Conservation (phyloP, 2,888 invertebrate species). For the Phengaris arion region DNA sequence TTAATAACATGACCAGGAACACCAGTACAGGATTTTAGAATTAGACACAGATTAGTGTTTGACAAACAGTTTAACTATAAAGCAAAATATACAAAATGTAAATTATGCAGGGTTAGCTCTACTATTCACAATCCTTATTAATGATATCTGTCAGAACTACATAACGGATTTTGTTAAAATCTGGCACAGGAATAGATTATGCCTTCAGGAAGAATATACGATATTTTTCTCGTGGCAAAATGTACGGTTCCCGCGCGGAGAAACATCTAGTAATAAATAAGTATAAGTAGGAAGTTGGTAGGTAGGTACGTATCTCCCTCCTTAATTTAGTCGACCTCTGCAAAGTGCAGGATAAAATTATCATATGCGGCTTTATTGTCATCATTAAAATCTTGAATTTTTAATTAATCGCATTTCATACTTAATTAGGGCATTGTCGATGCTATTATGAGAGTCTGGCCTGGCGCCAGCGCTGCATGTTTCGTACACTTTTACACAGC, state of each 20-base stretch:
- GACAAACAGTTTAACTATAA: neutral
- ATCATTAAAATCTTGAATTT: neutral
- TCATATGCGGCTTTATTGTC: neutral
- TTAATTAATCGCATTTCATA: slow-evolving; percentile 12
- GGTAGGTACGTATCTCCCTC: no score
- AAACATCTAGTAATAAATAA: no score
- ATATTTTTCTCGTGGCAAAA: no score
- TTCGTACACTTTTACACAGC: slow-evolving; percentile 52
- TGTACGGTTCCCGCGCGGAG: no score
- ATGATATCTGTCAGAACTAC: no score
- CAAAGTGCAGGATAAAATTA: slow-evolving; percentile 1
- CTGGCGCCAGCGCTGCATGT: slow-evolving; percentile 61
- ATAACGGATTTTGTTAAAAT: no score
- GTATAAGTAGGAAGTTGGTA: no score
- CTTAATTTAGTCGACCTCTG: no score
- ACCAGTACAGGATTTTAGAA: neutral
- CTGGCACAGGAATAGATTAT: no score
- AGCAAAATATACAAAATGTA: neutral
- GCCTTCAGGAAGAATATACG: no score
- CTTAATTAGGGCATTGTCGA: slow-evolving; percentile 65
- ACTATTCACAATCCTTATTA: neutral
- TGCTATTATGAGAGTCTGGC: slow-evolving; percentile 70
- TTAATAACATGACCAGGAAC: slow-evolving; percentile 14
- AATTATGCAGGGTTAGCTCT: neutral
- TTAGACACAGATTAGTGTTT: neutral